phyloP scores from a whole-genome alignment of 2,797 vertebrate species.

The Danio aesculapii region DNA sequence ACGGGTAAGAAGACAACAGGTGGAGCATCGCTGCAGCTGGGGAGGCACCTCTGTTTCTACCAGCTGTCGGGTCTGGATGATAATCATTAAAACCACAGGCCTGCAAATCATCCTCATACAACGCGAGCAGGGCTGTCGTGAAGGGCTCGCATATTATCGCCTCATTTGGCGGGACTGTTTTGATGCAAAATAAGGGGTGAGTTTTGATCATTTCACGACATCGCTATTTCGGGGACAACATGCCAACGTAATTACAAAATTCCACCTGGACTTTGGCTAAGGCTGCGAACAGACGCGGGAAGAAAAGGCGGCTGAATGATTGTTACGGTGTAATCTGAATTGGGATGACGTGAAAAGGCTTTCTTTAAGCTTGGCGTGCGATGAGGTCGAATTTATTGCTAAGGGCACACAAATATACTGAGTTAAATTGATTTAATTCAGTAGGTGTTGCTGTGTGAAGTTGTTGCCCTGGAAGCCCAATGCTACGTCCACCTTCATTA shows the following conservation, averaged over 20 bases:
- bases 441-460: conserved; percentile 65
- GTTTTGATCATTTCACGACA: conserved; percentile 55
- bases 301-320: conserved; percentile 64
- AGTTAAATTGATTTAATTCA: conserved; percentile 65
- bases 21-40: conserved; percentile 76
- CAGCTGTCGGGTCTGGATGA: conserved; percentile 70
- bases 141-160: conserved; percentile 8
- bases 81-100: conserved; percentile 52
- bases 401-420: conserved; percentile 69
- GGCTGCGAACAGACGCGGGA: conserved; percentile 37
- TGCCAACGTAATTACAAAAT: conserved; percentile 72
- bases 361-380: conserved; percentile 68
- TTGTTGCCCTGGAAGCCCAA: conserved; percentile 66
- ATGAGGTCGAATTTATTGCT: conserved; percentile 67
- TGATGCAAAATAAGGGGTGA: conserved; percentile 30
- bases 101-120: conserved; percentile 41
- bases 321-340: conserved; percentile 67
- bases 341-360: conserved; percentile 68
- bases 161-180: conserved; percentile 21
- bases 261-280: conserved; percentile 66
- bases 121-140: conserved; percentile 31
- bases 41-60: conserved; percentile 67
- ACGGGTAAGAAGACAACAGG: conserved; percentile 76
- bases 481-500: conserved; percentile 65
- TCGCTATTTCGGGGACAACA: neutral